Evolutionary conservation across 2,797 vertebrate genomes (phyloP).

Genomic region (Cirrhinus molitorella): DNA sequence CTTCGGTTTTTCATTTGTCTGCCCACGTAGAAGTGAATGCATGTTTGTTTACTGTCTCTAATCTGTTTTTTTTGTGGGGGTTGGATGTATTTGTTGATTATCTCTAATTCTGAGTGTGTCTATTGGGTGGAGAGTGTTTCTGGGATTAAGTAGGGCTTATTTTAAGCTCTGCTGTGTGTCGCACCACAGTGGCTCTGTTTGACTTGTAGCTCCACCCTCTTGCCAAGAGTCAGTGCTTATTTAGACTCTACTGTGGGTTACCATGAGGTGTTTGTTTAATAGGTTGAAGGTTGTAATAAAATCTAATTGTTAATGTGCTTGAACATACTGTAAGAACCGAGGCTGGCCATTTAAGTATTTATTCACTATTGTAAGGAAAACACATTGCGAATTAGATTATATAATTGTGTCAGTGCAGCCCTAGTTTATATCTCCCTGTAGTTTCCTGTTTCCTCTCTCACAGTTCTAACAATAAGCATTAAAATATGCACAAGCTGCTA

Average conservation of each 20-base stretch:
- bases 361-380: not conserved
- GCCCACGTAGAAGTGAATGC: not conserved
- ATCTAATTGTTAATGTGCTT: not conserved
- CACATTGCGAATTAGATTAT: not conserved
- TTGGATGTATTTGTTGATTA: conserved; percentile 37
- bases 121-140: conserved; percentile 59
- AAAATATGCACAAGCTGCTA: not conserved
- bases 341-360: not conserved
- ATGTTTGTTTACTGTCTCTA: conserved; percentile 41
- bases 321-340: not conserved
- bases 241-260: not conserved
- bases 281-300: not conserved
- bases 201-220: conserved; percentile 29
- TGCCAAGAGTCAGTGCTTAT: not conserved
- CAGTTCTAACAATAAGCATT: not conserved
- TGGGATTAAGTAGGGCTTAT: conserved; percentile 65
- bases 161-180: conserved; percentile 68
- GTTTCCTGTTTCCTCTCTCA: not conserved
- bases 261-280: not conserved
- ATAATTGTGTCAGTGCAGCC: not conserved
- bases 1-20: not conserved
- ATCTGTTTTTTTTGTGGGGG: conserved; percentile 26
- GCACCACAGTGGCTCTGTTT: conserved; percentile 16
- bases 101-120: conserved; percentile 28
- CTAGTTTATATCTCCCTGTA: not conserved